Evolutionary conservation across 2,113 vertebrate species (phyloP), one percentile per base, ranked within the genome.

Genomic region (Eretmochelys imbricata): DNA sequence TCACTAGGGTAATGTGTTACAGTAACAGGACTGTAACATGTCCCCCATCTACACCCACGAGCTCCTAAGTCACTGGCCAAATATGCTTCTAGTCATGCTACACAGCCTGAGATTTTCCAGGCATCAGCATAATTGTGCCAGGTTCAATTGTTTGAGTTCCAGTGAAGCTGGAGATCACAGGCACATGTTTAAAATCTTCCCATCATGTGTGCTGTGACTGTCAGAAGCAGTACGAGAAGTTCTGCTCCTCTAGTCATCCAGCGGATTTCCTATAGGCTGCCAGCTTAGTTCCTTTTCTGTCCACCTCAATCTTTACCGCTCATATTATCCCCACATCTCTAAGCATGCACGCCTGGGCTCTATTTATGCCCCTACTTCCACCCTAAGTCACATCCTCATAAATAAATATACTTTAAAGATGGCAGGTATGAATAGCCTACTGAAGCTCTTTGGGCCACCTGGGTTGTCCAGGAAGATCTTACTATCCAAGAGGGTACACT

Each of bases 1-100:
- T 82, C 50, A 13, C 2, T 57, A 80, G 11, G 3, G 1, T 46
- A 48, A 1, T 2, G 27, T 42, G 59, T 78, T 2, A 1, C 2
- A 1, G 12, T 80, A 29, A 50, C 12, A 62, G 59, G 22, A 16
- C n/a, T 38, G 20, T 54, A 72, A 35, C 6, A 2, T 50, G 13
- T 3, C 29, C 35, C 51, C 35, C 42, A 53, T 17, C 42, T 88
- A 31, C 46, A n/a, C 35, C 29, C 2, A 6, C 1, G 0, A 19
- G 35, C 8, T 84, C 2, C 42, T 80, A 3, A 4, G 65, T 48
- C 8, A 8, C 76, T 90, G 82, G 2, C 62, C 27, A 76, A 1
- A 12, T 75, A 3, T n/a, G 13, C 17, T 55, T 59, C 50, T 79
- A 35, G n/a, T 24, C 35, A 88, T 57, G 81, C 65, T 49, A 31